Evolutionary conservation across 2,888 invertebrate species (phyloP), one percentile per base, ranked within the genome.

Genomic region (Halocaridina rubra): DNA sequence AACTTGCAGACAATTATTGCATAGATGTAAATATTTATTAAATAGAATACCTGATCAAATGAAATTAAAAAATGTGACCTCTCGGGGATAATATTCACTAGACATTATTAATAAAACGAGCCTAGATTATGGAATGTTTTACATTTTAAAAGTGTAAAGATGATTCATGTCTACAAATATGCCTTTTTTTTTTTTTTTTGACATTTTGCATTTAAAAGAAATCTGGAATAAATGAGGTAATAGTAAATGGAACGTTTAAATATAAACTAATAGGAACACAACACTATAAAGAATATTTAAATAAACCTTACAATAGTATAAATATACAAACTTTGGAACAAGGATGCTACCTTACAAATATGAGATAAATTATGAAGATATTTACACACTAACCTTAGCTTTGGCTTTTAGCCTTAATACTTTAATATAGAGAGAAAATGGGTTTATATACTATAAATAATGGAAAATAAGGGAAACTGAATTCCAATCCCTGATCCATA

Each of bases 181-280:
- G n/a, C n/a, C n/a, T n/a, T n/a, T n/a, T n/a, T n/a, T n/a, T n/a
- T n/a, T n/a, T n/a, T n/a, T n/a, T n/a, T n/a, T n/a, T n/a, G n/a
- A n/a, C n/a, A n/a, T n/a, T n/a, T n/a, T n/a, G n/a, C n/a, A n/a
- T n/a, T n/a, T n/a, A n/a, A n/a, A n/a, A n/a, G 33, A 77, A 75
- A 57, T 53, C 46, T 27, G 67, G 69, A 79, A 79, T 46, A 79
- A n/a, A 19, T 79, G 69, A 71, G 79, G 71, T 77, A 71, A 19
- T 69, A 69, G 16, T 69, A 53, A 69, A 53, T 79, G 69, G 69
- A 79, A 79, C 53, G 53, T 78, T 29, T 39, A 27, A 77, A 69
- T 29, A 29, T 57, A 82, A 81, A 82, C 81, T 82, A 82, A 82
- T 82, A 82, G 81, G 81, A 82, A 82, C 81, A 82, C 76, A 82